phyloP scores from a whole-genome alignment of 1,140 invertebrate species.

The Calephelis nemesis region DNA sequence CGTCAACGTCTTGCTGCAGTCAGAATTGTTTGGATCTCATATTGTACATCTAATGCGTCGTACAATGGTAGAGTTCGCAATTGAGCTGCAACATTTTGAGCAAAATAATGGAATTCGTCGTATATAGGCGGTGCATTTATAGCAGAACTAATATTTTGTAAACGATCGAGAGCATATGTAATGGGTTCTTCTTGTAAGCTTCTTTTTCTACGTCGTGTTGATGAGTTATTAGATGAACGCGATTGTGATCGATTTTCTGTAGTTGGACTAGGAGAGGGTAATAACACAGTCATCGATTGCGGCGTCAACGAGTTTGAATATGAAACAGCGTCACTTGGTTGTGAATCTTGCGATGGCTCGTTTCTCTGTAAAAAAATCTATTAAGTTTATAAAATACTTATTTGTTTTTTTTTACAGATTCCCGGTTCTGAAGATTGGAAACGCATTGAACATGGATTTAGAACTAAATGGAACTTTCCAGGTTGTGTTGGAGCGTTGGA shows the following conservation, averaged over 20 bases:
- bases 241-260: conserved; percentile 20
- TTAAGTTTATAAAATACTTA: too few relatives aligned
- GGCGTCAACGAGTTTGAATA: conserved; percentile 15
- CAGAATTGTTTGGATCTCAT: background rate
- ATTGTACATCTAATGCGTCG: background rate
- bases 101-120: conserved; percentile 10
- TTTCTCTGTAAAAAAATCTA: conserved; percentile 2
- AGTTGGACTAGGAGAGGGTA: conserved; percentile 13
- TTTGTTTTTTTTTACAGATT: conserved; percentile 21
- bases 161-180: conserved; percentile 18
- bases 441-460: conserved; percentile 19
- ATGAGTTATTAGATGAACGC: conserved; percentile 19
- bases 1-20: background rate
- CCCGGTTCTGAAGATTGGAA: conserved; percentile 10
- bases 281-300: conserved; percentile 5
- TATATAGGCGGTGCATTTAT: conserved; percentile 23
- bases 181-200: conserved; percentile 2
- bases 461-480: background rate
- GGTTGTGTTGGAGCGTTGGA: conserved; percentile 8
- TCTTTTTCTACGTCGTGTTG: conserved; percentile 12
- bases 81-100: conserved; percentile 10
- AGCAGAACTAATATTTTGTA: conserved; percentile 27
- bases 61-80: background rate
- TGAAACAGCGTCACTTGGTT: conserved; percentile 3
- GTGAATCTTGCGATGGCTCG: conserved; percentile 19